Evolutionary conservation across 92 coral and sea anemone species (phyloP).

Genomic region (Galaxea fascicularis): DNA sequence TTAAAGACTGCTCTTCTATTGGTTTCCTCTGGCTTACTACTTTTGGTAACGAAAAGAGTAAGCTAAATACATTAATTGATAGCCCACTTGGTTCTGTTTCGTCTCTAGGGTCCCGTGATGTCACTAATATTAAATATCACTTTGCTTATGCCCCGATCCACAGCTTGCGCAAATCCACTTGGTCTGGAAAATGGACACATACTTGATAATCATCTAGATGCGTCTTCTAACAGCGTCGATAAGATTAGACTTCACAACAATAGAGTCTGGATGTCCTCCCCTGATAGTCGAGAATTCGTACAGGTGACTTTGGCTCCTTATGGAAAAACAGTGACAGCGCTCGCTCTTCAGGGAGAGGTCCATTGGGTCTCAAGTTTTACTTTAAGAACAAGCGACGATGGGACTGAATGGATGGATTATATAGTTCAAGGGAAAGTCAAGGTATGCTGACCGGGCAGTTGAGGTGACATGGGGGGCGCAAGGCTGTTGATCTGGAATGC

Average conservation of each 20-base stretch:
- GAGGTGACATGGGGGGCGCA: too few relatives aligned
- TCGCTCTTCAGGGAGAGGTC: conserved; percentile 22
- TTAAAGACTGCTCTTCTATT: too few relatives aligned
- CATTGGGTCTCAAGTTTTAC: conserved; percentile 28
- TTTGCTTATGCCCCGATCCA: not conserved
- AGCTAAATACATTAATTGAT: too few relatives aligned
- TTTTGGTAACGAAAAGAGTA: too few relatives aligned
- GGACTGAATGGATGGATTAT: conserved; percentile 52
- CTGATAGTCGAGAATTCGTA: conserved; percentile 1
- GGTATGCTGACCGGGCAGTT: conserved; percentile 15
- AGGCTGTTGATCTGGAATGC: too few relatives aligned
- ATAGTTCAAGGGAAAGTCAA: conserved; percentile 33
- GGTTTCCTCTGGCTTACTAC: too few relatives aligned
- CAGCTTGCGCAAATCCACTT: conserved; percentile 54
- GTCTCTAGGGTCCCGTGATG: too few relatives aligned
- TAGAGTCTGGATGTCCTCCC: not conserved
- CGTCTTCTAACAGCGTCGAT: not conserved
- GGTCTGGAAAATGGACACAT: conserved; percentile 57
- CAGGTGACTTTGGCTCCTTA: conserved; percentile 51
- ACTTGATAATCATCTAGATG: conserved; percentile 4
- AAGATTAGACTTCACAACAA: not conserved
- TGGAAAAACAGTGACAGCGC: conserved; percentile 51
- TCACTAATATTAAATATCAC: too few relatives aligned
- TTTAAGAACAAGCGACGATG: conserved; percentile 43
- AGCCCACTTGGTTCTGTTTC: too few relatives aligned